phyloP scores from a whole-genome alignment of 64 coral and sea anemone species.

The Montipora efflorescens region DNA sequence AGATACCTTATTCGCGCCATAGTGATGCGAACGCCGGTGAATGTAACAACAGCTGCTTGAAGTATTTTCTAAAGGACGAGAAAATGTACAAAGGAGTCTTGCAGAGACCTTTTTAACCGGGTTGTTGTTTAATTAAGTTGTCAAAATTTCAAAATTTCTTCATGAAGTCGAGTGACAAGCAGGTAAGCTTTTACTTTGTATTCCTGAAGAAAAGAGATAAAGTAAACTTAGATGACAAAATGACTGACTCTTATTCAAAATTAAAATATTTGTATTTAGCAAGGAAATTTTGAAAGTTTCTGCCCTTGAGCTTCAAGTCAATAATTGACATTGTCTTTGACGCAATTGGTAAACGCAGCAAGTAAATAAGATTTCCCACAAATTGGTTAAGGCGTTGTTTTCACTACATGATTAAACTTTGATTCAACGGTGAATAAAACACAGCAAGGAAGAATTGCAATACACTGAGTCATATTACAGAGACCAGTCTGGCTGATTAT shows the following conservation, averaged over 20 bases:
- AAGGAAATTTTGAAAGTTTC: neutral
- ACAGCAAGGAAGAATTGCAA: neutral
- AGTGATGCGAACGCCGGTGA: neutral
- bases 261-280: neutral
- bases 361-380: neutral
- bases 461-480: neutral
- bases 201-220: no score
- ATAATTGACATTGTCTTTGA: neutral
- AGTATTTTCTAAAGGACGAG: neutral
- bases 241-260: no score
- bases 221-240: no score
- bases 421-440: neutral
- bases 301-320: neutral
- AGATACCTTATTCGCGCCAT: slow-evolving; percentile 2
- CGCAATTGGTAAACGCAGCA: neutral
- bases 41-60: neutral
- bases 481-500: neutral
- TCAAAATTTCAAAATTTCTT: neutral
- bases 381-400: neutral
- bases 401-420: neutral
- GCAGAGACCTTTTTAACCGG: slow-evolving; percentile 20
- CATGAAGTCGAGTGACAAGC: neutral
- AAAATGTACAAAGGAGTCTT: neutral
- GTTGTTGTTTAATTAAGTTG: neutral
- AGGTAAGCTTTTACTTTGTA: neutral